Base-by-base conservation (phyloP, 2,888 invertebrate species). In the Balanococcus diminutus region DNA sequence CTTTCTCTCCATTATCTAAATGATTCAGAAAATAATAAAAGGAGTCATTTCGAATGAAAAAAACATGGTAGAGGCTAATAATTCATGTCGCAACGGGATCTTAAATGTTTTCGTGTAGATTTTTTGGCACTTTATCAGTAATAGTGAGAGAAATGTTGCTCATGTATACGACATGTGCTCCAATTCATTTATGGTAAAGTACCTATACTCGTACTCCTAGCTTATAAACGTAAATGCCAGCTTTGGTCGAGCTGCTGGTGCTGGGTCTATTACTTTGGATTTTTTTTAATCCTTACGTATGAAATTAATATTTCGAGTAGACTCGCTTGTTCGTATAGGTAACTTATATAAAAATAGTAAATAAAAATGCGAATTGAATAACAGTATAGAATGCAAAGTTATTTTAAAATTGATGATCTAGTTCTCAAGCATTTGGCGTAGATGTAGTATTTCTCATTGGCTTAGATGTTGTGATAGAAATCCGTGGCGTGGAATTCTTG, bases 141-240 rank as follows among this genome's bases (percentile, higher is more conserved):
- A 25, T 56, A 36, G 67, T 36, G 36, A 67, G 36, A 61, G 84
- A 61, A 84, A 84, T 19, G 67, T 67, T 32, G 61, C 39, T 84
- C 67, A 56, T 22, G 67, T 84, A 39, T 67, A 56, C 31, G 67
- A 67, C 84, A 67, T 67, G 56, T 67, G 84, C 36, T 61, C 84
- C 19, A 67, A 84, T 84, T 84, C 84, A 84, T 84, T 84, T 84
- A 84, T 84, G 84, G 84, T 67, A 84, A 79, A 79, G 36, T 36
- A 22, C 56, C 4, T 42, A 42, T 51, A n/a, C n/a, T n/a, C 19
- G 72, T 79, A 28, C 32, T 19, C 19, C 11, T 19, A 19, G 75
- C n/a, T 79, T 14, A 36, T 79, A 11, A n/a, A 22, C 36, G 16
- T 67, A 79, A 6, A 79, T 36, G 36, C 75, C 67, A 67, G 28